Base-by-base conservation (phyloP, 1,140 invertebrate species). In the Helicoverpa armigera region DNA sequence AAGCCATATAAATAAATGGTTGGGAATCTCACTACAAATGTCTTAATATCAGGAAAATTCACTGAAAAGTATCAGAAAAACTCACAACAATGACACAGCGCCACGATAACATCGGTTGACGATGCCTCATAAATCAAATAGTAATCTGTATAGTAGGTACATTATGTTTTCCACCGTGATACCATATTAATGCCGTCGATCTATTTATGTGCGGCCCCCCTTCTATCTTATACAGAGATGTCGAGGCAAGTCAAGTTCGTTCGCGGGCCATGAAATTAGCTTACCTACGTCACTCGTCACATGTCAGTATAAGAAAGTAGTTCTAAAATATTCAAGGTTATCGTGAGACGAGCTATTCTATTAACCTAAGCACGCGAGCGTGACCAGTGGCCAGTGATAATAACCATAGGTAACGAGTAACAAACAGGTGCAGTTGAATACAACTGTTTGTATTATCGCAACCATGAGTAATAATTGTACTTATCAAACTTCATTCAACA, bases 291-390 rank as follows among this genome's bases (percentile, higher is more conserved):
- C 85, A 90, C 43, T 69, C 75, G 72, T 74, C 58, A 63, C 16
- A 67, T 65, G 77, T 87, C 83, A 79, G 81, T 81, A 61, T 82
- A 75, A 75, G 84, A 83, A 81, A 79, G 84, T 74, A 82, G 85
- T 60, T 78, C 85, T 88, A 84, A 89, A 88, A 79, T 89, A 90
- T 88, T 90, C 87, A 87, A 67, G 82, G 84, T 78, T 81, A 82
- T 83, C 82, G 84, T 84, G 75, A 88, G 86, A 88, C 82, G 84
- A 75, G 79, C 23, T 58, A 81, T 69, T 85, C 78, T 75, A 88
- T 85, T 88, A 87, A 83, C 83, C 78, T 76, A 56, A 73, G 74
- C 74, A 83, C 70, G 76, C 48, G 82, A 84, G 67, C 79, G 63
- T 79, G 77, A 77, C 75, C 58, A n/a, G 13, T 53, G 48, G 43